Conservation (phyloP, 35 echinoderm and acorn worm species). For the Lytechinus pictus region DNA sequence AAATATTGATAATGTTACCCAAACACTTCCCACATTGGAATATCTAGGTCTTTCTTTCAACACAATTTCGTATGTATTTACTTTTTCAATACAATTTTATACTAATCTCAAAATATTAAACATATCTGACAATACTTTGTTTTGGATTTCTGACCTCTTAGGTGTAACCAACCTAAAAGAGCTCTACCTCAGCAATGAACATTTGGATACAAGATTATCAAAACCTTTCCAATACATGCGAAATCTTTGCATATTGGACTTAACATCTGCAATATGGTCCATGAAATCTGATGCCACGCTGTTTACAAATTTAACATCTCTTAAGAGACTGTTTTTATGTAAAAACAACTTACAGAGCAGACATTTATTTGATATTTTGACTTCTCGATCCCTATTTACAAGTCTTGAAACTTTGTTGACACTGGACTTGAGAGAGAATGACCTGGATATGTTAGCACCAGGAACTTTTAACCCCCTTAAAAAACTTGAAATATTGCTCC, state of each 20-base stretch:
- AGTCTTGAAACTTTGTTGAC: neutral
- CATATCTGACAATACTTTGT: neutral
- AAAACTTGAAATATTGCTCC: neutral
- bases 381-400: neutral
- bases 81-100: neutral
- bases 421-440: neutral
- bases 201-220: neutral
- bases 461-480: neutral
- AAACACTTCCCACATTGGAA: neutral
- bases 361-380: neutral
- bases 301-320: neutral
- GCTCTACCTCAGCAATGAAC: neutral
- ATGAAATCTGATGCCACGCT: neutral
- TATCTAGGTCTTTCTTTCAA: slow-evolving; percentile 21
- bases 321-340: neutral
- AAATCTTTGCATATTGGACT: neutral
- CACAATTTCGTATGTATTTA: neutral
- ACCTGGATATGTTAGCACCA: neutral
- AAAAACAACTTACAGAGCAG: neutral
- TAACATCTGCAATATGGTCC: neutral
- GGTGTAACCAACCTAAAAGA: neutral
- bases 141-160: neutral
- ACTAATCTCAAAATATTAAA: neutral
- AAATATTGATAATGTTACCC: neutral
- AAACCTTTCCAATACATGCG: neutral